Evolutionary conservation across 2,797 vertebrate species (phyloP).

Genomic region (Neosilurus hyrtlii): DNA sequence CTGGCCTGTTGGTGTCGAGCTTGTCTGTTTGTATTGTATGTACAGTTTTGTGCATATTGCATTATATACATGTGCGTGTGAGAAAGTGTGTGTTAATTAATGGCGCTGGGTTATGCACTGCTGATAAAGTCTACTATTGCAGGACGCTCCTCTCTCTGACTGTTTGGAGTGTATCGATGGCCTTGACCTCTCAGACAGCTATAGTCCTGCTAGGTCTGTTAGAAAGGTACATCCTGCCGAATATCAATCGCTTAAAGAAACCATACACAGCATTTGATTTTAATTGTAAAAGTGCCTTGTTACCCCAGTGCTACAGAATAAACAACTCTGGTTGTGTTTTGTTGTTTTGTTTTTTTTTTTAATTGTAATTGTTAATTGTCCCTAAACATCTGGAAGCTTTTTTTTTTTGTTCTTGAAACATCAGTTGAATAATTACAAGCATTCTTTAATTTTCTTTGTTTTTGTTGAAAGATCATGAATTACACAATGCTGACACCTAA

Average conservation of each 20-base stretch:
- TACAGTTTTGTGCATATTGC: not conserved
- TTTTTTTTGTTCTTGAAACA: not conserved
- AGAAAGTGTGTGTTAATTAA: conserved; percentile 50
- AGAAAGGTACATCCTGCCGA: conserved; percentile 90
- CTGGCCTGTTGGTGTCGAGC: not conserved
- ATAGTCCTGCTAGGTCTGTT: conserved; percentile 95
- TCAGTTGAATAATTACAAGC: not conserved
- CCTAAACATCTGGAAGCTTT: not conserved
- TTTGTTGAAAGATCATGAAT: not conserved
- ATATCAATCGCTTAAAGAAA: conserved; percentile 20
- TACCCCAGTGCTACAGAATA: not conserved
- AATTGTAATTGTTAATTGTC: not conserved
- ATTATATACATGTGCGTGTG: conserved; percentile 42
- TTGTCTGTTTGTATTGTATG: not conserved
- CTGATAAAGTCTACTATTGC: conserved; percentile 94
- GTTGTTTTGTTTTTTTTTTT: not conserved
- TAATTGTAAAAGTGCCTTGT: not conserved
- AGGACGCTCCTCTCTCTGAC: conserved; percentile 99
- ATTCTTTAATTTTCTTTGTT: too few species aligned
- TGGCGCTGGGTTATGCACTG: conserved; percentile 78
- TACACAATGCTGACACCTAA: too few species aligned
- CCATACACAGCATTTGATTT: conserved; percentile 45
- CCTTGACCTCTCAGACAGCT: conserved; percentile 93
- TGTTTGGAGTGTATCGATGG: conserved; percentile 99
- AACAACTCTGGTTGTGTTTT: too few species aligned